A percentile compares a stretch with the other conserved stretches of the same genome.
Evolutionary conservation across 2,113 vertebrate species (phyloP).

Genomic region (Paracanthobrama guichenoti): DNA sequence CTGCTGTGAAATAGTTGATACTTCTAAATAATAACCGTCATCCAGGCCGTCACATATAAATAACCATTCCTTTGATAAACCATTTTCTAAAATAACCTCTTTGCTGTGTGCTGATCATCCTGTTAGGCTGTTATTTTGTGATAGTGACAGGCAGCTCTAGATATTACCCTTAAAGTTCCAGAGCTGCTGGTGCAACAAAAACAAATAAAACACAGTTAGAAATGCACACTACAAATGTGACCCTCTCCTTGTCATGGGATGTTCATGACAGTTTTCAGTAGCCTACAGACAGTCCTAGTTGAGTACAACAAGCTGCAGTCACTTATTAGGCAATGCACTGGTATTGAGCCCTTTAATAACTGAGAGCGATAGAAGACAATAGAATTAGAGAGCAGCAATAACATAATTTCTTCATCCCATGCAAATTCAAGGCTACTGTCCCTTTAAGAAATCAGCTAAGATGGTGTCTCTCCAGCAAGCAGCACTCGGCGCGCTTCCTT

Average conservation of each 20-base stretch:
- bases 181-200: not conserved
- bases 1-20: not conserved
- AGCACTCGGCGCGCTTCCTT: slow-evolving; percentile 61
- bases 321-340: not conserved
- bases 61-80: not conserved
- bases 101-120: not conserved
- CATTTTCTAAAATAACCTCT: not conserved
- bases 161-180: not conserved
- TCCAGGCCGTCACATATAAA: not conserved
- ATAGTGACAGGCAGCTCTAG: not conserved
- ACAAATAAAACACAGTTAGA: not conserved
- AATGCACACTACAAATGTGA: not conserved
- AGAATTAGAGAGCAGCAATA: not conserved
- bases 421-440: slow-evolving; percentile 46
- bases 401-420: slow-evolving; percentile 20
- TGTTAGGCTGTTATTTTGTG: not conserved
- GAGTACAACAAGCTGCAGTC: not conserved
- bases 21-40: not conserved
- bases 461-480: slow-evolving; percentile 61
- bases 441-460: slow-evolving; percentile 65
- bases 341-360: not conserved
- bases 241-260: not conserved
- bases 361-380: not conserved
- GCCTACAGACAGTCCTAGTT: not conserved
- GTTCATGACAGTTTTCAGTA: not conserved